Base-by-base conservation (phyloP, 92 coral and sea anemone genomes). In the Porites cylindrica region DNA sequence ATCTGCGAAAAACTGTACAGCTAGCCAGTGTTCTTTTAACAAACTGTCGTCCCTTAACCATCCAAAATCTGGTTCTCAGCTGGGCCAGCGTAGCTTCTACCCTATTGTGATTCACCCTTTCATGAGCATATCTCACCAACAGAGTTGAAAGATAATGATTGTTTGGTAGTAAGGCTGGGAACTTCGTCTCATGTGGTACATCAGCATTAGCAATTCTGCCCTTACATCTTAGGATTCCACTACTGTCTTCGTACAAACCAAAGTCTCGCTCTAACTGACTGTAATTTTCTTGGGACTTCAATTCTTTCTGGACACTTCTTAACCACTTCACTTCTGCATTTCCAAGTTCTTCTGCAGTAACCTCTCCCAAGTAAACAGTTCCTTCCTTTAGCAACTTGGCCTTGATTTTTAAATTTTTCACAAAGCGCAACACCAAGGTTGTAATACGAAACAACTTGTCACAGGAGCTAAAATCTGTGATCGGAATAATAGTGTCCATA, bases 71-170 rank as follows among this genome's bases (percentile, higher is more conserved):
- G 38, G 82, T 60, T 43, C 91, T 26, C 8, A 86, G 38, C 82
- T 82, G 81, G 68, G 92, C 54, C 70, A 89, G 82, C n/a, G 89
- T 89, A 38, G 69, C 84, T 66, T 43, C 85, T 58, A 89, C 92
- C 61, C 68, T 82, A 62, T 67, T 82, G 70, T 76, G 85, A 51
- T 83, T 78, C 17, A 89, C 29, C 29, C 29, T 26, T 26, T 26
- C 29, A 26, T 26, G 29, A 26, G 29, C 29, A 26, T 26, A 1
- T 88, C 29, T 26, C 62, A 83, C 86, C 7, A 87, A 76, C 73
- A 91, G 64, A 26, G 82, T 32, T 58, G 89, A 86, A 32, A 84
- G 81, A 67, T 83, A 65, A 59, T 84, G 89, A 66, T 88, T 82
- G 23, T 70, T 11, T 26, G 84, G 85, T 70, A 91, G 74, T 21